phyloP scores from a whole-genome alignment of 2,888 invertebrate species.

The Brachycybe producta region DNA sequence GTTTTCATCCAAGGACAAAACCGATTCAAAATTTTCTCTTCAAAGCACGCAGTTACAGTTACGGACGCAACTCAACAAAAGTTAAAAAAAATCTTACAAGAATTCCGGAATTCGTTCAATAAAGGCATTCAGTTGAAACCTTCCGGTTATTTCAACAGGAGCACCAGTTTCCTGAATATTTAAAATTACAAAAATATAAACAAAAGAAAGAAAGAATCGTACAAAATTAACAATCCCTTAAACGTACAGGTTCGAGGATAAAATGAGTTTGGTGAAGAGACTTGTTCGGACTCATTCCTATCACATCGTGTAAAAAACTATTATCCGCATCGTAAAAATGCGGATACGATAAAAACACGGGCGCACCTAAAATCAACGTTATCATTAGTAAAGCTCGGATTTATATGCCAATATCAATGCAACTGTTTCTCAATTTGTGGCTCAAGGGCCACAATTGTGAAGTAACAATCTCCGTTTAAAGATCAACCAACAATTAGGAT shows the following conservation, averaged over 20 bases:
- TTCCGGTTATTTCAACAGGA: slow-evolving; percentile 3
- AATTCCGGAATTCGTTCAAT: slow-evolving; percentile 11
- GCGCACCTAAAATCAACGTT: slow-evolving; percentile 11
- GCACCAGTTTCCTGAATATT: slow-evolving; percentile 12
- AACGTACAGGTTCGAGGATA: slow-evolving; percentile 11
- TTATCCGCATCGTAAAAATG: slow-evolving; percentile 13
- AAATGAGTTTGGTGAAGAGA: slow-evolving; percentile 1
- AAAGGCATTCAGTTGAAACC: slow-evolving; percentile 11
- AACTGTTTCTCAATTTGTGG: too few species aligned
- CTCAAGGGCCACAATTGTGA: too few species aligned
- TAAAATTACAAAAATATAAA: not conserved
- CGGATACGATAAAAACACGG: slow-evolving; percentile 9
- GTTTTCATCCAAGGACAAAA: too few species aligned
- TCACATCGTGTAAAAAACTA: slow-evolving; percentile 5
- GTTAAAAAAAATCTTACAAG: not conserved
- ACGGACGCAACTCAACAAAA: not conserved
- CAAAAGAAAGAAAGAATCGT: not conserved
- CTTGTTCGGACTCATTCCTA: slow-evolving; percentile 4
- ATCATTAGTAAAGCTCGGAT: too few species aligned
- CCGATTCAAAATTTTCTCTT: too few species aligned
- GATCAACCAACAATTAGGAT: too few species aligned
- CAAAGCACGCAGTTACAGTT: too few species aligned
- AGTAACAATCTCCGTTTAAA: too few species aligned
- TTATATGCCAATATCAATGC: too few species aligned
- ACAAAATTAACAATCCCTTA: not conserved